These are phyloP conservation scores for Silurus lanzhouensis DNA, from an alignment of 2,797 vertebrate genomes.

Conservation along the genomic window DNA sequence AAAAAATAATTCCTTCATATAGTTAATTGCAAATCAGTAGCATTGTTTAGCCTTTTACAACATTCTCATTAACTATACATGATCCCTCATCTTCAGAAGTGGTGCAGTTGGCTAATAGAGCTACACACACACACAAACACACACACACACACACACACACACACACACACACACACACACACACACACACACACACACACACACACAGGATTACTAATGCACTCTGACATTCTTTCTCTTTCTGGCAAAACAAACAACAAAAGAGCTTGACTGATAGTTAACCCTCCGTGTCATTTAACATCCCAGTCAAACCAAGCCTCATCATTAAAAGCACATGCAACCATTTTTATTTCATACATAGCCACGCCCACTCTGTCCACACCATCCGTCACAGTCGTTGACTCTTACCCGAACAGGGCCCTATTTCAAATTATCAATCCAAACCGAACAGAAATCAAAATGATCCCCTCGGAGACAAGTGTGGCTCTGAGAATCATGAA, in stretches of 20 bases:
- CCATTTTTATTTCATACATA: constrained; percentile 29
- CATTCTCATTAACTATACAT: constrained; percentile 50
- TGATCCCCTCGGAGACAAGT: constrained; percentile 47
- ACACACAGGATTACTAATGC: constrained; percentile 20
- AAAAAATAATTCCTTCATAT: constrained; percentile 19
- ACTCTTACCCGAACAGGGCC: constrained; percentile 17
- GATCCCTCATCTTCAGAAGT: constrained; percentile 49
- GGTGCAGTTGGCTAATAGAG: constrained; percentile 32
- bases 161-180: constrained; percentile 21
- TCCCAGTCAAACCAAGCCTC: constrained; percentile 46
- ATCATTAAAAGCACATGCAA: constrained; percentile 47
- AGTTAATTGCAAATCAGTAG: constrained; percentile 48
- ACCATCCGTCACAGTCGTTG: constrained; percentile 12
- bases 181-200: constrained; percentile 23
- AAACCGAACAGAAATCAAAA: constrained; percentile 48
- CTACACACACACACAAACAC: not conserved
- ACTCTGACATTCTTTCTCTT: constrained; percentile 33
- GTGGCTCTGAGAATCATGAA: constrained; percentile 64
- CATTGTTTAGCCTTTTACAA: constrained; percentile 46
- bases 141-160: constrained; percentile 3
- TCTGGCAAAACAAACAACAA: constrained; percentile 32
- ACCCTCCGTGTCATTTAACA: constrained; percentile 49
- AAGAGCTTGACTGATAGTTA: constrained; percentile 42
- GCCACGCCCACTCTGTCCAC: constrained; percentile 25
- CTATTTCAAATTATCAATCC: constrained; percentile 32